phyloP scores from a whole-genome alignment of 2,113 vertebrate genomes.

The Opisthocomus hoazin region DNA sequence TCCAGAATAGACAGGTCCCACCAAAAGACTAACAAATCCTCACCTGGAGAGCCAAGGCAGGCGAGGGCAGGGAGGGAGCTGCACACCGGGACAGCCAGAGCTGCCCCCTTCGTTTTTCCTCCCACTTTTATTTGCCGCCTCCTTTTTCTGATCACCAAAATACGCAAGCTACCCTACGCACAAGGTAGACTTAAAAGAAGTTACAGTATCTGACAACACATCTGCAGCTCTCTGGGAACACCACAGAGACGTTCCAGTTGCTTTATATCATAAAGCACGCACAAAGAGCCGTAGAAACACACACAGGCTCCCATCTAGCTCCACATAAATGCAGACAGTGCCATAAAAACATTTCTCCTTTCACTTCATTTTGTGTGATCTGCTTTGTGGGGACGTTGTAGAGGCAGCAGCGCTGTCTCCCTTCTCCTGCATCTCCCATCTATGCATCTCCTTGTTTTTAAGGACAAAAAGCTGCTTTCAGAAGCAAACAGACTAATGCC shows the following conservation, averaged over 20 bases:
- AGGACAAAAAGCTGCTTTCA: neutral
- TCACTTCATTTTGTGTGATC: neutral
- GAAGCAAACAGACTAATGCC: neutral
- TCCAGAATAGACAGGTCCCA: neutral
- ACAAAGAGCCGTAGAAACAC: neutral
- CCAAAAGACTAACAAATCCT: neutral
- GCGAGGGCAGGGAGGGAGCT: neutral
- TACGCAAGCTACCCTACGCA: neutral
- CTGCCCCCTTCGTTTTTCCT: neutral
- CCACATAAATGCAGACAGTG: neutral
- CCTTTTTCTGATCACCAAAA: neutral
- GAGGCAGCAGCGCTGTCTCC: neutral
- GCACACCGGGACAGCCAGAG: neutral
- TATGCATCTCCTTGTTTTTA: neutral
- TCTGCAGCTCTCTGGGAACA: neutral
- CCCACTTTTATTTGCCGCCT: neutral
- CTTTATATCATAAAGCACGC: neutral
- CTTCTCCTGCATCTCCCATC: too few species aligned
- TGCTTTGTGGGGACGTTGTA: neutral
- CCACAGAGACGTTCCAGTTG: neutral
- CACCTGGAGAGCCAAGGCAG: neutral
- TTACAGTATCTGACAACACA: neutral
- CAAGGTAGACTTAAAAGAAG: neutral
- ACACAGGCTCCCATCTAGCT: neutral
- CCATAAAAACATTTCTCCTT: neutral